phyloP scores from a whole-genome alignment of 1,140 invertebrate genomes.

The Conopomorpha cramerella region DNA sequence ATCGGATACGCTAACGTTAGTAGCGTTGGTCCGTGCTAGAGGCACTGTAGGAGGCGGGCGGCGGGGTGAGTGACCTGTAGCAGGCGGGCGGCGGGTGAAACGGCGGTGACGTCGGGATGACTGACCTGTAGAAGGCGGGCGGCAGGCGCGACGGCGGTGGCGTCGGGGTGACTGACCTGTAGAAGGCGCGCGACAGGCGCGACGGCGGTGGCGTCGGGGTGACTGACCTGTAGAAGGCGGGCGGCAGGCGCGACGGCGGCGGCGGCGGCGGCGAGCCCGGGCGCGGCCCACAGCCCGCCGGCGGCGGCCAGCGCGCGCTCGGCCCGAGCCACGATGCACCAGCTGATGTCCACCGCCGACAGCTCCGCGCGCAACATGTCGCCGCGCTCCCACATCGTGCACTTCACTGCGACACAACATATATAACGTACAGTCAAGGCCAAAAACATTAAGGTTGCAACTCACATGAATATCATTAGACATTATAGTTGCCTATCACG shows the following conservation, averaged over 20 bases:
- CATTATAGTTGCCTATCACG: too few relatives aligned
- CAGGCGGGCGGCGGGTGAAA: too few relatives aligned
- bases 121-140: neutral
- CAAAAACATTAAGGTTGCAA: too few relatives aligned
- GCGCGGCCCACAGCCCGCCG: constrained; percentile 27
- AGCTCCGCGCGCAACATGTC: constrained; percentile 91
- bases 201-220: neutral
- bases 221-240: constrained; percentile 41
- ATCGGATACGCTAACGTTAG: too few relatives aligned
- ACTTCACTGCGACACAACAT: constrained; percentile 82
- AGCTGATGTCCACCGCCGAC: constrained; percentile 92
- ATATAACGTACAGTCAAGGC: too few relatives aligned
- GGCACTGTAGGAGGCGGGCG: too few relatives aligned
- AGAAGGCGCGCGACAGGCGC: neutral
- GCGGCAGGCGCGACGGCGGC: constrained; percentile 28
- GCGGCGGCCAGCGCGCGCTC: constrained; percentile 62
- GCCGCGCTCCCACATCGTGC: constrained; percentile 89
- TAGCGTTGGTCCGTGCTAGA: too few relatives aligned
- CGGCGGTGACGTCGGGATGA: neutral
- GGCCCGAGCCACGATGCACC: constrained; percentile 87
- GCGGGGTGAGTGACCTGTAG: too few relatives aligned
- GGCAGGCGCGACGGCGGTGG: neutral
- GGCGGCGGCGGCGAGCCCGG: constrained; percentile 21
- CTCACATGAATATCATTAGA: too few relatives aligned
- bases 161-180: too few relatives aligned